Evolutionary conservation across 1,140 invertebrate genomes (phyloP).

Genomic region (Babylonia areolata): DNA sequence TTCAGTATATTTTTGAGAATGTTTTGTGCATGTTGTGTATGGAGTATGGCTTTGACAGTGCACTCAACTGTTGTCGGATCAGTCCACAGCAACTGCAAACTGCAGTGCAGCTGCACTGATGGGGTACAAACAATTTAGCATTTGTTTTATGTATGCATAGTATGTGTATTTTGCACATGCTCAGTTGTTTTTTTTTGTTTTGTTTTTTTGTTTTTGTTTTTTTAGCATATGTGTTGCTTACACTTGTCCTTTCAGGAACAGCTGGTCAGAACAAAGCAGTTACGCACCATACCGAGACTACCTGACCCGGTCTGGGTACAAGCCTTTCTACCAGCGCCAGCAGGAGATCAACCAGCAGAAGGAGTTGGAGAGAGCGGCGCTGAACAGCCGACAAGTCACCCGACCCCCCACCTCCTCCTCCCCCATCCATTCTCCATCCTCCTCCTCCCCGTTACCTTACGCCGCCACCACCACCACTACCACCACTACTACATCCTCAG

Average conservation of each 20-base stretch:
- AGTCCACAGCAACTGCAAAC: no score
- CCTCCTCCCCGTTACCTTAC: constrained; percentile 52
- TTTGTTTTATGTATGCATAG: no score
- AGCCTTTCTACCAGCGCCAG: constrained; percentile 63
- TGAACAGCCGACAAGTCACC: constrained; percentile 57
- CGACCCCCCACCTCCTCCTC: constrained; percentile 67
- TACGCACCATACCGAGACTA: constrained; percentile 17
- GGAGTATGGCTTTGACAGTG: no score
- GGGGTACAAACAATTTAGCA: no score
- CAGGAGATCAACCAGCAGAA: constrained; percentile 54
- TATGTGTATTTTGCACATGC: no score
- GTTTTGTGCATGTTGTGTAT: no score
- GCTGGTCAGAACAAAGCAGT: constrained; percentile 26
- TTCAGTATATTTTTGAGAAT: no score
- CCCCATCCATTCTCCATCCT: constrained; percentile 45
- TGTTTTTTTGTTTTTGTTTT: no score
- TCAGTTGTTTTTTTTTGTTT: no score
- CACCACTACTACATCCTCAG: constrained; percentile 49
- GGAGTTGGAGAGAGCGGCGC: constrained; percentile 41
- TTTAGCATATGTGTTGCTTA: no score
- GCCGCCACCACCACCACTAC: constrained; percentile 64
- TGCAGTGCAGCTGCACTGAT: no score
- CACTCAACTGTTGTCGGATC: no score
- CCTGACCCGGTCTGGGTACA: constrained; percentile 48
- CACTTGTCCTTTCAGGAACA: constrained; percentile 37